phyloP scores from a whole-genome alignment of 2,797 vertebrate species.

The Periparus ater region DNA sequence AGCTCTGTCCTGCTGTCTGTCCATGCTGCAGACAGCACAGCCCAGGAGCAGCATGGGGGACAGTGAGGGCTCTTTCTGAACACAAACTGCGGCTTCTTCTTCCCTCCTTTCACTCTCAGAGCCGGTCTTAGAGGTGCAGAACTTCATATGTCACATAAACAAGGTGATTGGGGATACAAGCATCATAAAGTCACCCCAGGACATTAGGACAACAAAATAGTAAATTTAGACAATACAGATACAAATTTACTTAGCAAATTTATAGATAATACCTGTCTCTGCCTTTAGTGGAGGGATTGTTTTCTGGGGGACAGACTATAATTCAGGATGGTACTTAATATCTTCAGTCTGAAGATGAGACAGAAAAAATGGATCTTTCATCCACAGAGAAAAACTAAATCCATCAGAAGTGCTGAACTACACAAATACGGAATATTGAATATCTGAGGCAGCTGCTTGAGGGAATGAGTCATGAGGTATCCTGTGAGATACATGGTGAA shows the following conservation, averaged over 20 bases:
- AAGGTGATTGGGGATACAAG: no score
- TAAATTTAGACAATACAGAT: background rate
- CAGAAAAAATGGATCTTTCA: background rate
- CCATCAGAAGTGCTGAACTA: background rate
- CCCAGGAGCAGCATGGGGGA: no score
- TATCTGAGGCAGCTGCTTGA: background rate
- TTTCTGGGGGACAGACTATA: background rate
- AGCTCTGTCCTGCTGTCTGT: no score
- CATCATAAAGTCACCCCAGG: no score
- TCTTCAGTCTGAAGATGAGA: background rate
- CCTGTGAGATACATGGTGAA: background rate
- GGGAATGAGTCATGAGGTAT: background rate
- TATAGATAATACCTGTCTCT: background rate
- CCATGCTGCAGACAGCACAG: no score
- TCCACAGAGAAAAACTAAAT: background rate
- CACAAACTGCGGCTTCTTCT: no score
- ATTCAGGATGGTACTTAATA: background rate
- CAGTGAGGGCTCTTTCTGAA: no score
- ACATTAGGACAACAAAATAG: background rate
- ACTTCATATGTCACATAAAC: no score
- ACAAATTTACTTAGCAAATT: background rate
- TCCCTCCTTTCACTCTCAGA: no score
- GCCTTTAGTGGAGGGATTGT: background rate
- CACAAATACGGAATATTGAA: background rate
- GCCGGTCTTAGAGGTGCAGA: no score